Conservation (phyloP, 2,888 invertebrate species). For the Himalopsyche kuldschensis region DNA sequence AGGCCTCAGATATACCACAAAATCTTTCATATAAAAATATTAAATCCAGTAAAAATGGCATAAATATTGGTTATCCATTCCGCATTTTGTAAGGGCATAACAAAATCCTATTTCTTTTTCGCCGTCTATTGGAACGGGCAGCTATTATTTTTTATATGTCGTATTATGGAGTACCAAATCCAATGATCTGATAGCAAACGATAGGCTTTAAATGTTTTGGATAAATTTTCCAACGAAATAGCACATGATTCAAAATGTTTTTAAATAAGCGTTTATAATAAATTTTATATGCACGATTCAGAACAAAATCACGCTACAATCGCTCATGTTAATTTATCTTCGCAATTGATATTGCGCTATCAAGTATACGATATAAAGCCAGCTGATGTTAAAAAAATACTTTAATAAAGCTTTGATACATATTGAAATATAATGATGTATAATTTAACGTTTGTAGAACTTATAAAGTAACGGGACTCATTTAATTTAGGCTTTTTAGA, state of each 20-base stretch:
- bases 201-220: background rate
- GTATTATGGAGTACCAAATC: background rate
- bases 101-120: background rate
- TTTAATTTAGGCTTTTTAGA: too few species aligned
- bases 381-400: too few species aligned
- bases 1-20: background rate
- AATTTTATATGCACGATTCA: background rate
- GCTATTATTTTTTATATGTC: background rate
- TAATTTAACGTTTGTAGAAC: too few species aligned
- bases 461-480: too few species aligned
- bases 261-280: background rate
- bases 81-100: background rate
- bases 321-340: background rate
- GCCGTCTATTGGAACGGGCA: background rate
- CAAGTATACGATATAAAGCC: too few species aligned
- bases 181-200: background rate
- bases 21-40: background rate
- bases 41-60: background rate
- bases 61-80: background rate
- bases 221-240: background rate
- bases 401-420: too few species aligned
- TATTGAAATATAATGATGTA: too few species aligned
- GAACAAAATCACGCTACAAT: too few species aligned
- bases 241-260: background rate
- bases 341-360: background rate